phyloP scores from a whole-genome alignment of 2,797 vertebrate genomes.

The Microctenopoma steveboyesi region DNA sequence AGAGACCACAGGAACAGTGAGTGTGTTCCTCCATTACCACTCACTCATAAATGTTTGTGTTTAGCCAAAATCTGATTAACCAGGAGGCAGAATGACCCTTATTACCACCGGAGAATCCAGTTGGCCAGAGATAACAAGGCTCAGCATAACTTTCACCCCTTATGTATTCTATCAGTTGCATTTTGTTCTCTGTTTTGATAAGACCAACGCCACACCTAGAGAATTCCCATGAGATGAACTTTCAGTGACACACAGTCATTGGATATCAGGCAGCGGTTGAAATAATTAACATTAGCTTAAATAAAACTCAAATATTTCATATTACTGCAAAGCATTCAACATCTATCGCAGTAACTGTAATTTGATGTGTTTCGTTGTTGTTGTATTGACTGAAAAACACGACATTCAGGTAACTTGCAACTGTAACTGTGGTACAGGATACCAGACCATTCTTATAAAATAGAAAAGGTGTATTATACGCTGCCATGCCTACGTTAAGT shows the following conservation, averaged over 20 bases:
- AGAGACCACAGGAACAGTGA: background rate
- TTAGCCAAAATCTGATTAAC: background rate
- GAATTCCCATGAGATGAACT: background rate
- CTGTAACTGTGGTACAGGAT: background rate
- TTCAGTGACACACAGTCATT: background rate
- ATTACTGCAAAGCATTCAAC: background rate
- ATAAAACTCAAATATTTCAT: background rate
- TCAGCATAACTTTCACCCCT: background rate
- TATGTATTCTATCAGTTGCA: background rate
- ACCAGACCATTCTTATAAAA: background rate
- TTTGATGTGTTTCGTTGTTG: background rate
- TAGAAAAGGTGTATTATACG: background rate
- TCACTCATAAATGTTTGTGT: background rate
- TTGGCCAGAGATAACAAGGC: background rate
- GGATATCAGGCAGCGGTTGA: background rate
- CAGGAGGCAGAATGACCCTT: too few species aligned
- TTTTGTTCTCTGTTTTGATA: conserved; percentile 12
- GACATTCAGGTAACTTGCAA: background rate
- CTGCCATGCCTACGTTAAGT: too few species aligned
- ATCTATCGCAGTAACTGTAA: background rate
- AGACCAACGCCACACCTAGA: background rate
- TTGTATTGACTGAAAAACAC: background rate
- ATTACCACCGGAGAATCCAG: background rate
- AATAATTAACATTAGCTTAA: too few species aligned
- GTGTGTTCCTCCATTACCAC: too few species aligned